A percentile compares a stretch with the other conserved stretches of the same genome.
These are phyloP conservation scores for Elephantulus edwardii DNA, from an alignment of 2,113 vertebrate species.

Conservation along the genomic window DNA sequence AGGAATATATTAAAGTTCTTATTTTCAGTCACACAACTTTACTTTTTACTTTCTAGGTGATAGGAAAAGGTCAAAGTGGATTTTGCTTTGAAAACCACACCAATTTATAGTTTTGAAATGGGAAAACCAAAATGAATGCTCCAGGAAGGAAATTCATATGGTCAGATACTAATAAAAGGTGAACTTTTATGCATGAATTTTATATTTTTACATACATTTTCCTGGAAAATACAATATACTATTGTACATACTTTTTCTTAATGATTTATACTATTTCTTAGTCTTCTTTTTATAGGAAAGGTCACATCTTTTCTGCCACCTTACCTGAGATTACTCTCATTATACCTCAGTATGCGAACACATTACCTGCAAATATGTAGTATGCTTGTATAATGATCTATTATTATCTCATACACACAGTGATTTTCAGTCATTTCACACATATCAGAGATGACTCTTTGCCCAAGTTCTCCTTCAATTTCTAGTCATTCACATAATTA, in stretches of 20 bases:
- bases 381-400: background rate
- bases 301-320: background rate
- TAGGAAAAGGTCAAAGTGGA: background rate
- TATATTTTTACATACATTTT: background rate
- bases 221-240: background rate
- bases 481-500: too few species aligned
- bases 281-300: background rate
- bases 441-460: background rate
- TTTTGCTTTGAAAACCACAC: conserved; percentile 4
- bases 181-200: background rate
- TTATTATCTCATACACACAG: background rate
- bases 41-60: background rate
- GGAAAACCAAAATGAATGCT: background rate
- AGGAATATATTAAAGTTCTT: conserved; percentile 9
- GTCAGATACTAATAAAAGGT: background rate
- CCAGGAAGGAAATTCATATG: background rate
- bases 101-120: too few species aligned
- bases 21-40: background rate
- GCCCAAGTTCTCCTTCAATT: background rate
- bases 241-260: background rate
- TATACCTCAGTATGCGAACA: background rate
- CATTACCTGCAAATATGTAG: background rate
- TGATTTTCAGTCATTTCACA: background rate
- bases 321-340: background rate
- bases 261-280: background rate